Conservation (phyloP, 2,797 vertebrate species). For the Anniella stebbinsi region DNA sequence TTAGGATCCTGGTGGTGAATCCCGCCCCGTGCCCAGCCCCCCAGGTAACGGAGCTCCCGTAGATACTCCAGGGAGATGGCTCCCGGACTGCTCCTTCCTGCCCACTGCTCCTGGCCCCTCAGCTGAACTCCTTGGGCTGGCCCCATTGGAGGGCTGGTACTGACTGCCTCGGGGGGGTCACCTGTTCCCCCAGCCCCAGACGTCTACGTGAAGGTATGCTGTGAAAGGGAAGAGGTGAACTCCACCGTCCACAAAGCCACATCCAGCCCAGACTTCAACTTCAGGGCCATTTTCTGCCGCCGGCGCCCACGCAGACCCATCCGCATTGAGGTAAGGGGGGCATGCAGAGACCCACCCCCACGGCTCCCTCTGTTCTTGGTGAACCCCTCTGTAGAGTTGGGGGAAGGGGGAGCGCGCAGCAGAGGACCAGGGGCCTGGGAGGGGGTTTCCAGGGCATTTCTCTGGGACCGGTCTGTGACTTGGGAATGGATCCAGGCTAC, state of each 20-base stretch:
- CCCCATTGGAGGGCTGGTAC: background rate
- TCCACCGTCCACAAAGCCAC: conserved; percentile 78
- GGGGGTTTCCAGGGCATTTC: background rate
- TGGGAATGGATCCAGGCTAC: background rate
- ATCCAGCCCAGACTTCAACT: conserved; percentile 82
- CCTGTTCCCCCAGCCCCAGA: conserved; percentile 74
- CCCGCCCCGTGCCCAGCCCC: no score
- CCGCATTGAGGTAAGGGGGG: conserved; percentile 78
- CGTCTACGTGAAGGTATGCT: conserved; percentile 81
- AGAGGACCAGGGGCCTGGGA: no score
- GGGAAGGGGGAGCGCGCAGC: no score
- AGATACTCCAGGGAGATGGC: no score
- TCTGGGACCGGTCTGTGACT: background rate
- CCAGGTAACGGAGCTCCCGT: no score
- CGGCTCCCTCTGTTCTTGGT: no score
- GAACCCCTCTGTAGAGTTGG: no score
- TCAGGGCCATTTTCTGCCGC: conserved; percentile 84
- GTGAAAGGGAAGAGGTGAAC: conserved; percentile 77
- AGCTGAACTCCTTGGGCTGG: background rate
- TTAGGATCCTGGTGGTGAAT: no score
- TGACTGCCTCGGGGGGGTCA: no score
- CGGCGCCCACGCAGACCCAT: conserved; percentile 76
- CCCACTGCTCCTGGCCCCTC: background rate
- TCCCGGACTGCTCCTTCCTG: no score
- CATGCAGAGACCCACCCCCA: no score